Evolutionary conservation across 2,113 vertebrate species (phyloP).

Genomic region (Synodontis membranacea): DNA sequence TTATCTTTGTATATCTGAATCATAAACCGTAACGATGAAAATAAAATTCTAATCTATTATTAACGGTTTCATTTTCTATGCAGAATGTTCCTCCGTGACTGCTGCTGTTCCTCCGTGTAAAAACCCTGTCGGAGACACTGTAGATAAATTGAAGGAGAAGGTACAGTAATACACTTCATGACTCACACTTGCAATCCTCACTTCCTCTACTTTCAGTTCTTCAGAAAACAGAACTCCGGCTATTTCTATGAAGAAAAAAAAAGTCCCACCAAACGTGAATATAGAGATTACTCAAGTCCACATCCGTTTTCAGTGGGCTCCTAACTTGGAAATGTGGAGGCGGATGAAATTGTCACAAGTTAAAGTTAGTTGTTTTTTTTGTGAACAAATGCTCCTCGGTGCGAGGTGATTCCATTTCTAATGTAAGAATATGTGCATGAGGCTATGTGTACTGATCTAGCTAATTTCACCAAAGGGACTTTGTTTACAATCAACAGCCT

Average conservation of each 20-base stretch:
- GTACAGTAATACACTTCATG: slow-evolving; percentile 42
- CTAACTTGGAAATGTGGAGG: slow-evolving; percentile 35
- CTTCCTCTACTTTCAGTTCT: slow-evolving; percentile 47
- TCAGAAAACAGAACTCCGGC: slow-evolving; percentile 48
- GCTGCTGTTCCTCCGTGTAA: not conserved
- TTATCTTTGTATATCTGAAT: not conserved
- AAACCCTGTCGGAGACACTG: not conserved
- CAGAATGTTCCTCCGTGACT: slow-evolving; percentile 1
- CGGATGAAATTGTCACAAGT: slow-evolving; percentile 21
- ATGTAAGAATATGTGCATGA: not conserved
- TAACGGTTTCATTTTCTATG: not conserved
- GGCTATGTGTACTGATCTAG: not conserved
- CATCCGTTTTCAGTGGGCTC: slow-evolving; percentile 33
- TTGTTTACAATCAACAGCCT: slow-evolving; percentile 64
- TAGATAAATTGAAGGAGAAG: slow-evolving; percentile 31
- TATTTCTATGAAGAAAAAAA: slow-evolving; percentile 49
- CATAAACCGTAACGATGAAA: not conserved
- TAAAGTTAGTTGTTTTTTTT: not conserved
- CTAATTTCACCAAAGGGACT: slow-evolving; percentile 24
- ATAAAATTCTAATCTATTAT: no score
- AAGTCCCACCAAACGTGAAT: slow-evolving; percentile 44
- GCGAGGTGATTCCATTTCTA: not conserved
- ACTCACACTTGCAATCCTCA: slow-evolving; percentile 42
- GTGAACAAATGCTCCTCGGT: not conserved
- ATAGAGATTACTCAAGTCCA: slow-evolving; percentile 42